Evolutionary conservation across 2,113 vertebrate species (phyloP), one percentile per base, ranked within the genome.

Genomic region (Rousettus leschenaultii): DNA sequence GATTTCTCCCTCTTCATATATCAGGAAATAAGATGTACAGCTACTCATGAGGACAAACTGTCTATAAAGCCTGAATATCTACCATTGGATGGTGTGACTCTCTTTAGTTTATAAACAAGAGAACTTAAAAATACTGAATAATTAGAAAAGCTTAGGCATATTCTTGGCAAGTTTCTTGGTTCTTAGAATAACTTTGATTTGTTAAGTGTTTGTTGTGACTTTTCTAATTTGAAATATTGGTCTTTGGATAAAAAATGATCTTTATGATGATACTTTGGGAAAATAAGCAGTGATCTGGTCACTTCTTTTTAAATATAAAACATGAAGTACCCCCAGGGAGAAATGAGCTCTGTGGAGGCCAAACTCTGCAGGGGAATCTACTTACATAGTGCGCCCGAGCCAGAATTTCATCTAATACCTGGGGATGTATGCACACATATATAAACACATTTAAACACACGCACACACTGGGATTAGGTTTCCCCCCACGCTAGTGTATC

Each of bases 301-400:
- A 26, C n/a, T 75, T 86, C 6, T 26, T 91, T 91, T 43, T 45
- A 89, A 73, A 59, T 57, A 3, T 45, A 43, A 70, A 80, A n/a
- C 15, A 24, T 13, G 16, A 18, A 16, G 15, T 38, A 15, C 1
- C 38, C 22, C 51, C 68, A 40, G 0, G 12, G 33, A 33, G 38
- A 78, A 91, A 51, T 33, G 77, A 83, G 6, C 30, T 63, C 11
- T 30, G 51, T 48, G 26, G 59, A 43, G 26, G 2, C 45, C 13
- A 11, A 66, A 55, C 15, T 53, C 71, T 48, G 12, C 22, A 11
- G 6, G 3, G 2, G 2, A 26, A 40, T 12, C 15, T 48, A 2
- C 26, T 79, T 43, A 6, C 26, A 2, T 8, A 24, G 0, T n/a
- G 8, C 19, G 11, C 14, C 21, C 1, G 15, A 48, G 4, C 48